phyloP scores from a whole-genome alignment of 2,888 invertebrate genomes.

The Ommatoiulus sabulosus region DNA sequence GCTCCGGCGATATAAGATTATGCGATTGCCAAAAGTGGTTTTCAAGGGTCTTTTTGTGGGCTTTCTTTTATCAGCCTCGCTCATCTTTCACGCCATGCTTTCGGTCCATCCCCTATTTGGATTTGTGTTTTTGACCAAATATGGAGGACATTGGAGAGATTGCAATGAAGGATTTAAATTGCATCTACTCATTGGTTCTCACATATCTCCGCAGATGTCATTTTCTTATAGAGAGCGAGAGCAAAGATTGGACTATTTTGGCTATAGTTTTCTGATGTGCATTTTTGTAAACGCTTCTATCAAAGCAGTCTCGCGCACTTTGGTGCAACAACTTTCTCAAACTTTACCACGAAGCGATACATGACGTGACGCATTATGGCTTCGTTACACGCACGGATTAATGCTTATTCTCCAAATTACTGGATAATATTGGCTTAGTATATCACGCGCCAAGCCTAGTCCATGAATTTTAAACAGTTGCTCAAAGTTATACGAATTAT shows the following conservation, averaged over 20 bases:
- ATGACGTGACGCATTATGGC: background rate
- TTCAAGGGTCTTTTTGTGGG: conserved; percentile 25
- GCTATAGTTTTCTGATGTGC: conserved; percentile 35
- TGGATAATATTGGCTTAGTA: background rate
- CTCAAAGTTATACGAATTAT: background rate
- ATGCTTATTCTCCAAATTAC: background rate
- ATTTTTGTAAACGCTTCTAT: conserved; percentile 31
- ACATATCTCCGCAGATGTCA: conserved; percentile 40
- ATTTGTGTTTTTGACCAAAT: conserved; percentile 42
- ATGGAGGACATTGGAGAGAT: conserved; percentile 33
- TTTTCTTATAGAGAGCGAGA: conserved; percentile 40
- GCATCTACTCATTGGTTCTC: conserved; percentile 43
- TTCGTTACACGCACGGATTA: background rate
- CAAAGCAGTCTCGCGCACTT: conserved; percentile 12
- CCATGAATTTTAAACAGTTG: background rate
- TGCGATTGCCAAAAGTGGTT: conserved; percentile 9
- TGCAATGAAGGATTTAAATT: conserved; percentile 36
- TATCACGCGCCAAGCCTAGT: background rate
- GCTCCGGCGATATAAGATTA: background rate
- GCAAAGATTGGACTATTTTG: conserved; percentile 43
- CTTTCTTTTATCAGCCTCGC: conserved; percentile 22
- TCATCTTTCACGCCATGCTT: conserved; percentile 36
- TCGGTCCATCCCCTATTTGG: conserved; percentile 17
- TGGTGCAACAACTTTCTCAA: background rate
- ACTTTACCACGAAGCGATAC: background rate